phyloP scores from a whole-genome alignment of 2,888 invertebrate genomes.

The Heliothis peltigera region DNA sequence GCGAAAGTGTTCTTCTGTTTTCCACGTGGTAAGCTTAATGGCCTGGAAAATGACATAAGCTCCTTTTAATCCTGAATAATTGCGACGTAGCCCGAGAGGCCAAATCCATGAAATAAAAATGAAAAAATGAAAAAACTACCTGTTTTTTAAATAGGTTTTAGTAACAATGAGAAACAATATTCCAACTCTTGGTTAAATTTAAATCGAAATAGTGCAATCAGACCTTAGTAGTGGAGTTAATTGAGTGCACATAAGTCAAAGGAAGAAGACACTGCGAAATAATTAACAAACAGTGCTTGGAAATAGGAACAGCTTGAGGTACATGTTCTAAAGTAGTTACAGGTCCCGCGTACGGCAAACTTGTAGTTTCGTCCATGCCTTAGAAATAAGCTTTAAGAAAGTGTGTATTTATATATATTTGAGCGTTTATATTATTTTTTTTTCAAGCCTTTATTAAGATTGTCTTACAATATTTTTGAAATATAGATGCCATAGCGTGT shows the following conservation, averaged over 20 bases:
- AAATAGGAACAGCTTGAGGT: slow-evolving; percentile 12
- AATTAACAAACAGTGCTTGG: slow-evolving; percentile 14
- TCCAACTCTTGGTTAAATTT: no score
- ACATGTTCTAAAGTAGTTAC: slow-evolving; percentile 5
- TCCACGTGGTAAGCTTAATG: background rate
- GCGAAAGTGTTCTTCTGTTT: no score
- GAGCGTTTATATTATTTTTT: background rate
- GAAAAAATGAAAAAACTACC: background rate
- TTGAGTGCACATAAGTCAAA: slow-evolving; percentile 1
- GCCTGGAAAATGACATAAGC: background rate
- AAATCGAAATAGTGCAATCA: background rate
- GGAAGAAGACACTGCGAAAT: slow-evolving; percentile 6
- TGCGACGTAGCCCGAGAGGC: background rate
- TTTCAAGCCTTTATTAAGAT: background rate
- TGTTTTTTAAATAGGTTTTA: no score
- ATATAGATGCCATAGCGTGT: no score
- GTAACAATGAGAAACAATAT: no score
- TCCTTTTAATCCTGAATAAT: background rate
- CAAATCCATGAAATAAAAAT: background rate
- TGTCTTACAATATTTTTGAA: no score
- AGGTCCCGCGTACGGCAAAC: slow-evolving; percentile 7
- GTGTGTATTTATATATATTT: no score
- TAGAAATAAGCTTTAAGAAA: no score
- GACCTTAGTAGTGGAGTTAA: background rate
- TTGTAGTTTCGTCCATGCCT: background rate